phyloP scores from a whole-genome alignment of 2,113 vertebrate genomes.

The Corapipo altera region DNA sequence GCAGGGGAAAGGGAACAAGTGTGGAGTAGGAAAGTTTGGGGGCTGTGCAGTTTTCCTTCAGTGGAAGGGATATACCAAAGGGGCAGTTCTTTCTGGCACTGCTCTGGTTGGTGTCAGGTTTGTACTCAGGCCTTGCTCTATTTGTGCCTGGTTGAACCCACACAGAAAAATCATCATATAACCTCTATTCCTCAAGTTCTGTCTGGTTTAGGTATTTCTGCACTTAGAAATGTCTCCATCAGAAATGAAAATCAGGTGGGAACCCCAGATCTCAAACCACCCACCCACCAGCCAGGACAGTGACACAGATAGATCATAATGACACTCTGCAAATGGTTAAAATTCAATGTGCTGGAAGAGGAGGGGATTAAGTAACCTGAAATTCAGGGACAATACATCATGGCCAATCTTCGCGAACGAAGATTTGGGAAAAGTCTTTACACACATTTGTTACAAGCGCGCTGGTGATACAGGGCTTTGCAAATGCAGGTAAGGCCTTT shows the following conservation, averaged over 20 bases:
- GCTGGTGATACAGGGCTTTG: too few species aligned
- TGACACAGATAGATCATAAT: accelerated
- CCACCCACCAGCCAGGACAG: neutral
- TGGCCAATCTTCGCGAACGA: too few species aligned
- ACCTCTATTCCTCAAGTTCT: neutral
- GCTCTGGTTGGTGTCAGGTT: neutral
- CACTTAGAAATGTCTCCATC: neutral
- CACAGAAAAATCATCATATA: accelerated
- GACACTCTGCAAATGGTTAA: neutral
- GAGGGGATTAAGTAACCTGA: neutral
- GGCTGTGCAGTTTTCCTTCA: neutral
- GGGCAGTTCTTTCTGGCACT: neutral
- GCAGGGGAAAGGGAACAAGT: neutral
- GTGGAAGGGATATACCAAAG: neutral
- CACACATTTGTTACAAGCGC: too few species aligned
- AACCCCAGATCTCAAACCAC: neutral
- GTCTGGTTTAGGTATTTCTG: neutral
- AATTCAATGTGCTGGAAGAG: neutral
- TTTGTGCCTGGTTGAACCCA: neutral
- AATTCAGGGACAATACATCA: neutral
- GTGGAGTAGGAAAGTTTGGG: neutral
- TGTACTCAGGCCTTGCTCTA: neutral
- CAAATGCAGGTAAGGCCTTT: too few species aligned
- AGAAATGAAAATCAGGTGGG: neutral
- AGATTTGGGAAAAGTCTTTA: too few species aligned